These are phyloP conservation scores for Lepus timidus DNA, from an alignment of 2,113 vertebrate species.

Conservation along the genomic window DNA sequence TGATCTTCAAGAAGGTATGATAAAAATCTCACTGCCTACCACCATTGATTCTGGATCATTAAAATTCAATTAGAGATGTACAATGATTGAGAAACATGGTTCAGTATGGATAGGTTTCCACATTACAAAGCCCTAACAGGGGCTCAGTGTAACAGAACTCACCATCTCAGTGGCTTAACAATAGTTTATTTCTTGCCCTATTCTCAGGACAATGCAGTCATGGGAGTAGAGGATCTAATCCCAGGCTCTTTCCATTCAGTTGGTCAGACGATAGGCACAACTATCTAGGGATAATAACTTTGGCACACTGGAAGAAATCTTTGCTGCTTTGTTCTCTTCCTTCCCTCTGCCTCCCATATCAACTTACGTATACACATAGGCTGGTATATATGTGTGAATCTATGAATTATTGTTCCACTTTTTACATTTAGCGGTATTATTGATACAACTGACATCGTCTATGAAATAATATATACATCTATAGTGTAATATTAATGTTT, in stretches of 20 bases:
- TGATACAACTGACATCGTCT: background rate
- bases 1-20: background rate
- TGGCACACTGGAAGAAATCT: background rate
- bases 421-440: background rate
- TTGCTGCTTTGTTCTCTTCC: background rate
- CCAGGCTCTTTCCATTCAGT: background rate
- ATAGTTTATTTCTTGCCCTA: background rate
- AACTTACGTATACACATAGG: background rate
- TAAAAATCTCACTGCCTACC: background rate
- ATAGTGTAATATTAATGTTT: background rate
- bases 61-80: background rate
- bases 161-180: background rate
- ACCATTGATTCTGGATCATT: background rate
- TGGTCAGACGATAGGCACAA: accelerated
- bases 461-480: background rate
- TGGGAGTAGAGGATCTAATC: background rate
- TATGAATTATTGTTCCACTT: background rate
- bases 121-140: background rate
- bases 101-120: background rate
- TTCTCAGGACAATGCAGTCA: background rate
- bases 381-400: background rate
- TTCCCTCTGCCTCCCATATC: background rate
- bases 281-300: background rate
- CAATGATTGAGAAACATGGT: background rate
- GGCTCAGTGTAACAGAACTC: background rate